Evolutionary conservation across 2,888 invertebrate genomes (phyloP).

Genomic region (Electrophaes corylata): DNA sequence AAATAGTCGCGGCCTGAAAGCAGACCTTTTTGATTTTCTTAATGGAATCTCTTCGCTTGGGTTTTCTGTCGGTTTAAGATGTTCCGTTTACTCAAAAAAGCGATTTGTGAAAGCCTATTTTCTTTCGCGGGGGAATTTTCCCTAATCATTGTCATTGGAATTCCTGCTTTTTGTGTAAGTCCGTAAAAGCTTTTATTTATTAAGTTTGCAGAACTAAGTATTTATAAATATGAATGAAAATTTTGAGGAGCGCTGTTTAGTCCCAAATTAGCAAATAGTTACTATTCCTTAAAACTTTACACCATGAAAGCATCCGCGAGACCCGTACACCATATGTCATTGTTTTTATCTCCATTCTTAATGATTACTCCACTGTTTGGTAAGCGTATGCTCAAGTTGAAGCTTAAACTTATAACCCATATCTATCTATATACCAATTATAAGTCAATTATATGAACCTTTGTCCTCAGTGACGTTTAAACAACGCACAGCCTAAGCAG

Average conservation of each 20-base stretch:
- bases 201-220: background rate
- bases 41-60: slow-evolving; percentile 83
- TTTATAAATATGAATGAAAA: background rate
- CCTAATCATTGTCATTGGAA: slow-evolving; percentile 39
- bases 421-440: too few relatives aligned
- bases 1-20: slow-evolving; percentile 81
- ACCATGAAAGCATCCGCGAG: too few relatives aligned
- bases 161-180: slow-evolving; percentile 19
- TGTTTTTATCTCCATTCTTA: too few relatives aligned
- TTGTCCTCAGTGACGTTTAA: too few relatives aligned
- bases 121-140: slow-evolving; percentile 43
- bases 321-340: too few relatives aligned
- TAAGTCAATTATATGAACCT: too few relatives aligned
- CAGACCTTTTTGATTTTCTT: slow-evolving; percentile 84
- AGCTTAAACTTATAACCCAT: too few relatives aligned
- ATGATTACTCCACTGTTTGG: too few relatives aligned
- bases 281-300: too few relatives aligned
- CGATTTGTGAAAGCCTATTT: slow-evolving; percentile 57
- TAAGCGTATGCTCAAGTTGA: too few relatives aligned
- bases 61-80: slow-evolving; percentile 79
- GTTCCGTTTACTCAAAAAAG: slow-evolving; percentile 63
- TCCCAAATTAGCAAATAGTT: too few relatives aligned
- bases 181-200: slow-evolving; percentile 26
- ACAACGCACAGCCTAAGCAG: too few relatives aligned
- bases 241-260: background rate